Percentiles rank a stretch among this genome's conserved stretches.
phyloP scores from a whole-genome alignment of 1,140 invertebrate species.

The Drosophila murphyi region DNA sequence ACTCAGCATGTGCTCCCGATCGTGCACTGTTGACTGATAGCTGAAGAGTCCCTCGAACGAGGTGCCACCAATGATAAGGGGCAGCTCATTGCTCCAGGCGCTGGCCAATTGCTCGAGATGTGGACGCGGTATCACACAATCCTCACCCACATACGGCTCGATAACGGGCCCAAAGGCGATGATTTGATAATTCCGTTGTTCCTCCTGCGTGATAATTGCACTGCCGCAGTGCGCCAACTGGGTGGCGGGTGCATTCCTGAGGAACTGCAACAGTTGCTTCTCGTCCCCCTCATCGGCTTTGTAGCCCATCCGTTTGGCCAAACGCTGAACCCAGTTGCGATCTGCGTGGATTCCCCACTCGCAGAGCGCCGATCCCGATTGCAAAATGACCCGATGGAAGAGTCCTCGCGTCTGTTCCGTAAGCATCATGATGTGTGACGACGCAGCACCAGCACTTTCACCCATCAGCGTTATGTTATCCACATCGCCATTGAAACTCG shows the following conservation, averaged over 20 bases:
- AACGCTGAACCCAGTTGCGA: conserved; percentile 35
- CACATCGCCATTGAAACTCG: conserved; percentile 78
- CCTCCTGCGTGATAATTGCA: conserved; percentile 57
- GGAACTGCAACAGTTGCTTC: conserved; percentile 72
- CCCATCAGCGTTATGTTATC: conserved; percentile 81
- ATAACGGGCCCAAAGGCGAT: conserved; percentile 80
- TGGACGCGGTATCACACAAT: conserved; percentile 72
- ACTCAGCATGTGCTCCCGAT: conserved; percentile 54
- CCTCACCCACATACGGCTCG: conserved; percentile 73
- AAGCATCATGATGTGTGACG: conserved; percentile 65
- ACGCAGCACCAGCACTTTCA: conserved; percentile 78
- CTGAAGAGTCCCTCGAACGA: conserved; percentile 82
- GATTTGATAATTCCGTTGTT: conserved; percentile 56
- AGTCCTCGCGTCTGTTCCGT: conserved; percentile 84
- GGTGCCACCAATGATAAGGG: conserved; percentile 83
- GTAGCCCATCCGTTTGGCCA: conserved; percentile 66
- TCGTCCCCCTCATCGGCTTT: conserved; percentile 66
- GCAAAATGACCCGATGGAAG: conserved; percentile 86
- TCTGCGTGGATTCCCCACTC: conserved; percentile 68
- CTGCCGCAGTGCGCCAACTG: conserved; percentile 55
- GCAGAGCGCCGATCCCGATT: conserved; percentile 86
- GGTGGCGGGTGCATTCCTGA: conserved; percentile 51
- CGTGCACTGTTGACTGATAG: conserved; percentile 49
- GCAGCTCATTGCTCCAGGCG: conserved; percentile 83
- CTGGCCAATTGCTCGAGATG: conserved; percentile 74